phyloP scores from a whole-genome alignment of 2,888 invertebrate genomes.

The Atethmia centrago region DNA sequence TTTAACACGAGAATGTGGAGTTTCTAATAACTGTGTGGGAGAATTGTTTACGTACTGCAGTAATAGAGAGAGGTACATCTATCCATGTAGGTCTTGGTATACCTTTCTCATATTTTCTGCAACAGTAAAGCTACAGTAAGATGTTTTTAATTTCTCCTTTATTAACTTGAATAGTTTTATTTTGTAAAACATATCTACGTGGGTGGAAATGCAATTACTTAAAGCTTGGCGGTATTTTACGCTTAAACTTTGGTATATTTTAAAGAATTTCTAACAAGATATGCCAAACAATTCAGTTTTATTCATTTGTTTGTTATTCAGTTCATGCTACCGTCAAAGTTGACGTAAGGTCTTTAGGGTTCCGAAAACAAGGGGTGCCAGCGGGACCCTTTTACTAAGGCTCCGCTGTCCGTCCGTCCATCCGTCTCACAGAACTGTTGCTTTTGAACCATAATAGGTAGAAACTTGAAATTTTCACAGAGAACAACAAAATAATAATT shows the following conservation, averaged over 20 bases:
- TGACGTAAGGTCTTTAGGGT: no score
- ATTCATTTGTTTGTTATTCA: not conserved
- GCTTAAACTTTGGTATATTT: not conserved
- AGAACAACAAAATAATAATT: no score
- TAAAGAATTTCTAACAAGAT: not conserved
- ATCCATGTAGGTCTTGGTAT: not conserved
- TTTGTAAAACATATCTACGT: not conserved
- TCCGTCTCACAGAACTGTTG: not conserved
- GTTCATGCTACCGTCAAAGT: not conserved
- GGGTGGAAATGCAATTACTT: not conserved
- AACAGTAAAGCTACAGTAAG: not conserved
- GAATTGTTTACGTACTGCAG: conserved; percentile 6
- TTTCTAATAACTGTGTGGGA: not conserved
- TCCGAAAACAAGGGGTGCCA: no score
- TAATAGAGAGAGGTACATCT: not conserved
- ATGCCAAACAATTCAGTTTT: not conserved
- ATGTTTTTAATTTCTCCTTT: not conserved
- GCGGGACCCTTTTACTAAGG: not conserved
- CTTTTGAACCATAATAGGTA: not conserved
- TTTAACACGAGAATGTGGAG: not conserved
- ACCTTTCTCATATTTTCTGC: not conserved
- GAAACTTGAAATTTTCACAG: not conserved
- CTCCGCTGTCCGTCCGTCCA: not conserved
- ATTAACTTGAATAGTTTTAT: not conserved
- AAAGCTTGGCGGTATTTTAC: not conserved